Base-by-base conservation (phyloP, 2,113 vertebrate genomes). In the Oreochromis spilurus region DNA sequence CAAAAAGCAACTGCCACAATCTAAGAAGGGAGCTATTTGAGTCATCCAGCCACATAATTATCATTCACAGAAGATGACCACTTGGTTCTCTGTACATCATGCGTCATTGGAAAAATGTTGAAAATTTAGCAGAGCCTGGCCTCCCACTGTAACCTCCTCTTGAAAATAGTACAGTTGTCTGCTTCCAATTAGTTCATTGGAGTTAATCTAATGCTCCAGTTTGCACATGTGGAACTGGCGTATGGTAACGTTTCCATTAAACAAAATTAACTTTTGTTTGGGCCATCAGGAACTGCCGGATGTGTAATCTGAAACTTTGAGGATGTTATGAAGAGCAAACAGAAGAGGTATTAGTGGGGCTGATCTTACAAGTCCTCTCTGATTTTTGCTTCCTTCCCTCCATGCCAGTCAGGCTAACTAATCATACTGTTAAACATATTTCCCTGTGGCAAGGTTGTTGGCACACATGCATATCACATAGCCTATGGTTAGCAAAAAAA, bases 251-350 rank as follows among this genome's bases (percentile, higher is more conserved):
- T 96, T 97, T 96, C 94, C 95, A 95, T 96, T 96, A 95, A 96
- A 95, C 95, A 96, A 95, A 96, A 96, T 95, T 95, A 96, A 95
- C 94, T 93, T 96, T 96, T 97, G 96, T 97, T 96, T 96, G 94
- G 95, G 92, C 95, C 93, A 92, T 90, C 91, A 95, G 90, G 90
- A 93, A 48, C 92, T 93, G 95, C 95, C 96, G 95, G 96, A 96
- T 96, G 94, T 96, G 95, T 94, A 96, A 96, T 79, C 65, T 81
- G 95, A 96, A 89, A 95, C 95, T 86, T 95, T 92, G 95, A 96
- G 96, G 95, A 96, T 96, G 94, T 97, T 95, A 95, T 94, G 93
- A 91, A 84, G 95, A 95, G 92, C 94, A 95, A 95, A 96, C 92
- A 94, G 92, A 94, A 89, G 92, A 90, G 94, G 95, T 94, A 96